Evolutionary conservation across 1,140 invertebrate genomes (phyloP), one percentile per base, ranked within the genome.

Genomic region (Argopecten irradians): DNA sequence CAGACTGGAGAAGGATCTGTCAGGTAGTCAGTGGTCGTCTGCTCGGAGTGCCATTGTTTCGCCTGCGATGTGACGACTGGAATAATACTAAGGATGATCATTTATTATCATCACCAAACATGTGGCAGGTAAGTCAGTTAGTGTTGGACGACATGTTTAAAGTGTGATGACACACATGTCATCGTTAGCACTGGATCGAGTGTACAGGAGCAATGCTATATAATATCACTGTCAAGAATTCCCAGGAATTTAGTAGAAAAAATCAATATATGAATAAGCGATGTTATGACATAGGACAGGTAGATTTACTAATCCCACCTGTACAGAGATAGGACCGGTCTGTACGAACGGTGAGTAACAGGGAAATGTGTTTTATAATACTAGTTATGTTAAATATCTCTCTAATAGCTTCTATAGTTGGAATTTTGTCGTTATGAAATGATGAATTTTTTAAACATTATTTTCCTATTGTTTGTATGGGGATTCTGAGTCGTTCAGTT

Each of bases 11-110:
- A 71, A 16, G 55, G 55, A 71, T 71, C 55, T n/a, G 55, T 71
- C 55, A 71, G 55, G 55, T 71, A 71, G n/a, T 71, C 55, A 16
- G 55, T 71, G 28, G 55, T n/a, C 55, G 55, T 71, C 55, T 71
- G 55, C 55, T 71, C 55, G 5, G 16, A 28, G 22, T 28, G 55
- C 55, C 55, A 71, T 71, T 71, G 43, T 71, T 28, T 71, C n/a
- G n/a, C 28, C 55, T 28, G n/a, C 28, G 55, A 71, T 71, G 55
- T 71, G 55, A 71, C 55, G 55, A 71, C 55, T 16, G 55, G 55
- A 71, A 28, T 71, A 71, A n/a, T 71, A 7, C 19, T 71, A 28
- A 71, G 55, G 55, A 71, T 5, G n/a, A 71, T 28, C 19, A 28
- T 71, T 71, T 71, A 5, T 28, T 55, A 19, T 55, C 3, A 7